Evolutionary conservation across 1,140 invertebrate genomes (phyloP).

Genomic region (Campoletis sonorensis): DNA sequence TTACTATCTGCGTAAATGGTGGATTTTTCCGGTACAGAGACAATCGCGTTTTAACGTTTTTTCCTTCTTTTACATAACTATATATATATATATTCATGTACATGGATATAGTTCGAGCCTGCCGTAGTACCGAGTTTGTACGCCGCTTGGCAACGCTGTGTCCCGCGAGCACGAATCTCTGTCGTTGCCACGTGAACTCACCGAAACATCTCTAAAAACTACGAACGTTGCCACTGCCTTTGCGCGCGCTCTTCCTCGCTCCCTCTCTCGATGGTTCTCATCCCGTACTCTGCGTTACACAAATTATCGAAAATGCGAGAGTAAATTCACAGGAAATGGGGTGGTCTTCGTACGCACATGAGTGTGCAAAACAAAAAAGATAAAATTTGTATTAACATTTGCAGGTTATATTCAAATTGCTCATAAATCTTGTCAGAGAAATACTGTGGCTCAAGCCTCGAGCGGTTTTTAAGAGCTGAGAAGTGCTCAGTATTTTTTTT

Average conservation of each 20-base stretch:
- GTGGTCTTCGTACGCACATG: too few species aligned
- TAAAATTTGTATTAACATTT: too few species aligned
- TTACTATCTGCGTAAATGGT: slow-evolving; percentile 43
- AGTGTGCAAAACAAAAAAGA: too few species aligned
- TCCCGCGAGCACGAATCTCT: slow-evolving; percentile 47
- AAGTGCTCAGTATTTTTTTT: slow-evolving; percentile 20
- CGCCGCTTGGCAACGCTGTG: slow-evolving; percentile 52
- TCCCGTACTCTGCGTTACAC: background rate
- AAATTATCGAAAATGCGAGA: background rate
- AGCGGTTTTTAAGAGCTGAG: too few species aligned
- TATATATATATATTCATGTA: slow-evolving; percentile 24
- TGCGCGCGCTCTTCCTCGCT: background rate
- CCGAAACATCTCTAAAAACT: slow-evolving; percentile 51
- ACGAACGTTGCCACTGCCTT: slow-evolving; percentile 40
- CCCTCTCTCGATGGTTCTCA: background rate
- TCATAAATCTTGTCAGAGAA: too few species aligned
- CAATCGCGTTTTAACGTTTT: slow-evolving; percentile 19
- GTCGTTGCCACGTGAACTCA: slow-evolving; percentile 55
- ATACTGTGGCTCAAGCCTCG: too few species aligned
- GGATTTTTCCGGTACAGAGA: slow-evolving; percentile 35
- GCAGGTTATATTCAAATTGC: too few species aligned
- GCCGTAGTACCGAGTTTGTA: background rate
- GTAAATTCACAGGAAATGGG: too few species aligned
- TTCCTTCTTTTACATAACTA: slow-evolving; percentile 5
- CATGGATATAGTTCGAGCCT: slow-evolving; percentile 5